Percentiles rank a stretch among this genome's conserved stretches.
Conservation (phyloP, 2,113 vertebrate genomes). For the Anhinga rufa region DNA sequence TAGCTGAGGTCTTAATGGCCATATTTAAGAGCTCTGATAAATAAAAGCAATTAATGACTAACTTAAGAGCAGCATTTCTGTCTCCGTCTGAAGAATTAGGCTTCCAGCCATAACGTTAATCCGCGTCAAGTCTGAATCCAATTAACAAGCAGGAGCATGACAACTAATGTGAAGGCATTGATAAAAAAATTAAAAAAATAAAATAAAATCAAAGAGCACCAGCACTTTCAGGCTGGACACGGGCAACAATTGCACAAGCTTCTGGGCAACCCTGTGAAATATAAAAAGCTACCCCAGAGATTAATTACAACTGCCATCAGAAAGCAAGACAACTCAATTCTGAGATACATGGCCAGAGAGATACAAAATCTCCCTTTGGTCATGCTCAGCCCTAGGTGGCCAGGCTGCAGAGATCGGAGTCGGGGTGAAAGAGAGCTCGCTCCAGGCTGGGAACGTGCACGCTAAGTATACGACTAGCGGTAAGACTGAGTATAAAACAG, state of each 20-base stretch:
- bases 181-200: neutral
- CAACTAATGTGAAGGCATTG: neutral
- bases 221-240: neutral
- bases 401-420: neutral
- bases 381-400: neutral
- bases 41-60: neutral
- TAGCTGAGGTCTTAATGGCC: neutral
- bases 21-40: neutral
- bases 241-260: neutral
- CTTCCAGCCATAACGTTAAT: neutral
- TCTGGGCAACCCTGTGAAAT: neutral
- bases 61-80: neutral
- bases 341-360: neutral
- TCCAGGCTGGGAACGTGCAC: neutral
- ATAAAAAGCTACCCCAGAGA: neutral
- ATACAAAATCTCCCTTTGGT: neutral
- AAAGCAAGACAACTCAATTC: neutral
- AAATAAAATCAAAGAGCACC: neutral
- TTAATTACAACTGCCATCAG: neutral
- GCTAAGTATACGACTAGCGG: rapidly evolving
- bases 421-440: rapidly evolving
- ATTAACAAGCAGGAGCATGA: neutral
- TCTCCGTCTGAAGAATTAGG: neutral
- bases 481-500: neutral
- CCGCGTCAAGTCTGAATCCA: neutral